Conservation (phyloP, 2,113 vertebrate species). For the Tyrannus savana region DNA sequence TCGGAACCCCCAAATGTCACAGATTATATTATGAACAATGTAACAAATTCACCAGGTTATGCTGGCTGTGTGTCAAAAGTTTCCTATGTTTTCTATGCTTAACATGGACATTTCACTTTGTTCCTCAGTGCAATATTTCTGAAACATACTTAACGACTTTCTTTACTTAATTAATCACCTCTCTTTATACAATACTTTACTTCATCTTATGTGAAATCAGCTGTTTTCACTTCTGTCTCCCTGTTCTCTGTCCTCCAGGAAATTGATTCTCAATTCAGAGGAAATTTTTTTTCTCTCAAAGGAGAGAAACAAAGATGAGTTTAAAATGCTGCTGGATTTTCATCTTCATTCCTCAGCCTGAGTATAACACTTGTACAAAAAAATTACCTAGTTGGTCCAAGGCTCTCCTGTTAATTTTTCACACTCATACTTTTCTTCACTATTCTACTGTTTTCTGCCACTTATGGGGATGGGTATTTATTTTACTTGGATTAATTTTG, state of each 20-base stretch:
- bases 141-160: neutral
- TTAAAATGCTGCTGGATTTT: neutral
- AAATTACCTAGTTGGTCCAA: neutral
- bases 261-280: neutral
- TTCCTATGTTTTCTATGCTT: neutral
- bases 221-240: neutral
- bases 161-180: neutral
- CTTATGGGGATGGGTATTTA: neutral
- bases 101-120: neutral
- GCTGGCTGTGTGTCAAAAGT: neutral
- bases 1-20: neutral
- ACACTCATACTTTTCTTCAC: neutral
- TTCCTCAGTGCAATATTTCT: neutral
- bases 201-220: neutral
- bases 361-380: neutral
- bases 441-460: neutral
- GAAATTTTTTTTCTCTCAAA: neutral
- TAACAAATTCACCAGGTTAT: neutral
- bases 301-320: neutral
- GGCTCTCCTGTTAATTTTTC: neutral
- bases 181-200: neutral
- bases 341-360: neutral
- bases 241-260: neutral
- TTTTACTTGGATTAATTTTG: slow-evolving; percentile 32
- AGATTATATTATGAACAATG: neutral